phyloP scores from a whole-genome alignment of 2,113 vertebrate species.

The Cynocephalus volans region DNA sequence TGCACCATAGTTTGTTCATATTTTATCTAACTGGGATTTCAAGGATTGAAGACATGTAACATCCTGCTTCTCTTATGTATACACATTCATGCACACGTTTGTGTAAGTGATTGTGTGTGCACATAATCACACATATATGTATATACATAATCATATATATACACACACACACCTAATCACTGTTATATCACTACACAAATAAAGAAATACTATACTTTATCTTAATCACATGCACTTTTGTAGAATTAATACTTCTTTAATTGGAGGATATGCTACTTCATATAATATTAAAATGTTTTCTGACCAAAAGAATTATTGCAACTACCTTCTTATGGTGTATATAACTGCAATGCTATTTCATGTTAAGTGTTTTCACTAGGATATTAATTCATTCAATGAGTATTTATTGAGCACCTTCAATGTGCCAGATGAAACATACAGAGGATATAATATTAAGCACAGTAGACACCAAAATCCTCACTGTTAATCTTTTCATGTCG shows the following conservation, averaged over 20 bases:
- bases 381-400: neutral
- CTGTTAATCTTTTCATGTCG: neutral
- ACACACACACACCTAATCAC: no score
- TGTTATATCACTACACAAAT: neutral
- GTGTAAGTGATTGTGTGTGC: neutral
- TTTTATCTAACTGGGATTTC: neutral
- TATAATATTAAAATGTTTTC: neutral
- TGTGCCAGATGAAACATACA: fast-evolving
- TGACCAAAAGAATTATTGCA: neutral
- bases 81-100: neutral
- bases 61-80: neutral
- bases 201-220: neutral
- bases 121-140: no score
- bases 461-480: no score
- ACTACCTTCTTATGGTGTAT: neutral
- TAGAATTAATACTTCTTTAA: neutral
- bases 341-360: neutral
- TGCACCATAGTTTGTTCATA: neutral
- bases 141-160: no score
- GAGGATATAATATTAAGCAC: neutral
- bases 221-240: neutral
- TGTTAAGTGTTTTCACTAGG: neutral
- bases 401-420: neutral
- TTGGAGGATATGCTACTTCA: neutral
- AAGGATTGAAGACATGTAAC: neutral